A percentile compares a stretch with the other conserved stretches of the same genome.
These are phyloP conservation scores for Anguilla anguilla DNA, from an alignment of 2,797 vertebrate genomes.

Conservation along the genomic window DNA sequence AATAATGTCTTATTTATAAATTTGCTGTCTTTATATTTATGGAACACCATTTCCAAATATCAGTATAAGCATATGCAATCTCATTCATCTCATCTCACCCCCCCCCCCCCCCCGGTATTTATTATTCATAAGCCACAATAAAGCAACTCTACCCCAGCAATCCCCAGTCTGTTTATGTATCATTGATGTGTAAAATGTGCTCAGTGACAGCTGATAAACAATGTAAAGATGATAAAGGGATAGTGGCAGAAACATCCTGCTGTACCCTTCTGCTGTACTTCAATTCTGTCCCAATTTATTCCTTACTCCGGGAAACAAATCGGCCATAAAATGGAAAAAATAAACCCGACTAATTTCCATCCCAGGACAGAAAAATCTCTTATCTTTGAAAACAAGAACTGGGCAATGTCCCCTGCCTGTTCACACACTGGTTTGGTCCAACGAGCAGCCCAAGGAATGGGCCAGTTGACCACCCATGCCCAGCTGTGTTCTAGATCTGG, in stretches of 20 bases:
- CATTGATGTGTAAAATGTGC: conserved; percentile 26
- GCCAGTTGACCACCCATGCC: not conserved
- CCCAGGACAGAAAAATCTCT: not conserved
- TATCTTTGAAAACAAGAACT: not conserved
- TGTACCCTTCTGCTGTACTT: not conserved
- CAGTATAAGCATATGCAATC: not conserved
- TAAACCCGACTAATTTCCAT: not conserved
- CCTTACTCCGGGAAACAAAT: not conserved
- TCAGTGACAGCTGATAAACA: conserved; percentile 30
- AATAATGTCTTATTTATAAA: not conserved
- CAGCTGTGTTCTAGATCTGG: not conserved
- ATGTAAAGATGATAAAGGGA: conserved; percentile 3
- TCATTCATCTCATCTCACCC: not conserved
- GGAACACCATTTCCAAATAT: conserved; percentile 18
- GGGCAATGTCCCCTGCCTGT: not conserved
- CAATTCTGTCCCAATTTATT: conserved; percentile 5
- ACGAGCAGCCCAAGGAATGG: not conserved
- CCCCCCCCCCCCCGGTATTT: not conserved
- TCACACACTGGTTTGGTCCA: not conserved
- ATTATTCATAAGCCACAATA: conserved; percentile 25
- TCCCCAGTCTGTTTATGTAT: conserved; percentile 24
- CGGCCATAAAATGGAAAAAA: not conserved
- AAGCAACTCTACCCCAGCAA: conserved; percentile 23
- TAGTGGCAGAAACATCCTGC: not conserved
- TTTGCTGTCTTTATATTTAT: conserved; percentile 18